A percentile compares a stretch with the other conserved stretches of the same genome.
Evolutionary conservation across 2,797 vertebrate genomes (phyloP).

Genomic region (Pantherophis alleghaniensis): DNA sequence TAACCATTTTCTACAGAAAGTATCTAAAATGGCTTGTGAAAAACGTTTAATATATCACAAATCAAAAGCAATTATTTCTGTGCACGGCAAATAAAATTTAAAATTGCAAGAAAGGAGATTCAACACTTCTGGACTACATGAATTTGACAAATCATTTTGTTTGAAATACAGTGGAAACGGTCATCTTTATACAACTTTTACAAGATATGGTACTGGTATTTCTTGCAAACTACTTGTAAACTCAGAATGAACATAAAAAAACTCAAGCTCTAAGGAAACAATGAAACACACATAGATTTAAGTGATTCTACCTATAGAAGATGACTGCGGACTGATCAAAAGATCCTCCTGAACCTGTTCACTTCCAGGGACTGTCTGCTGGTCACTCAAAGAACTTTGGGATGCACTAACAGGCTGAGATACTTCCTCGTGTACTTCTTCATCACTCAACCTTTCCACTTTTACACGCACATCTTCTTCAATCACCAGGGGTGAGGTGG

Average conservation of each 20-base stretch:
- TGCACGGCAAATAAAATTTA: not conserved
- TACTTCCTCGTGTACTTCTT: conserved; percentile 94
- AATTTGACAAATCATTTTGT: not conserved
- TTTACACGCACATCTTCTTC: conserved; percentile 95
- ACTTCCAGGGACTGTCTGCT: conserved; percentile 92
- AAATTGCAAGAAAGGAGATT: not conserved
- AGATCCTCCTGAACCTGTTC: conserved; percentile 95
- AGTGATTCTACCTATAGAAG: conserved; percentile 85
- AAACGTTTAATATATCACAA: not conserved
- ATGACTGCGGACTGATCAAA: conserved; percentile 95
- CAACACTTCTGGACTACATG: not conserved
- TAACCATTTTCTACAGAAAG: not conserved
- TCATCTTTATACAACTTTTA: not conserved
- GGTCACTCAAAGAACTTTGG: conserved; percentile 95
- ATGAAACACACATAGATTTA: rapidly evolving
- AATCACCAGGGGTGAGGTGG: conserved; percentile 76
- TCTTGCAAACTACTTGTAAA: rapidly evolving
- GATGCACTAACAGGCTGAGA: conserved; percentile 93
- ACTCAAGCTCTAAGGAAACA: not conserved
- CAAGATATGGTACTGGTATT: not conserved
- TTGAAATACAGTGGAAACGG: not conserved
- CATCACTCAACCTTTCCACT: conserved; percentile 94
- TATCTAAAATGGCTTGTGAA: not conserved
- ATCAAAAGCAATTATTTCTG: not conserved
- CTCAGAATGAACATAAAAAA: not conserved